Conservation (phyloP, 1,140 invertebrate species). For the Meloidogyne chitwoodi region DNA sequence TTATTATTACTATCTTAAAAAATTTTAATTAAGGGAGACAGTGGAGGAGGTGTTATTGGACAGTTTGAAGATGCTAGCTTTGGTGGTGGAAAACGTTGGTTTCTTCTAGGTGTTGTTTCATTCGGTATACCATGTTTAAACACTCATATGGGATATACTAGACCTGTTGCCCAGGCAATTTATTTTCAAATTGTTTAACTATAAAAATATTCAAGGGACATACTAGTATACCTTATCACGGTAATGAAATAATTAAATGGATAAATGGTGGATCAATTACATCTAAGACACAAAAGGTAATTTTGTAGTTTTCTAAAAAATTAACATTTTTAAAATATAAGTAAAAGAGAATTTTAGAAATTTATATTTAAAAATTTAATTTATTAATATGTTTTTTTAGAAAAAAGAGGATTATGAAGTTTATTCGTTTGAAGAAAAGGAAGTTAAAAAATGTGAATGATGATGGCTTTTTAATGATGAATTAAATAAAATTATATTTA, state of each 20-base stretch:
- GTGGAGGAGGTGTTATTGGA: conserved; percentile 6
- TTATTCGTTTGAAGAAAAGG: too few relatives aligned
- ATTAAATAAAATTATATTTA: too few relatives aligned
- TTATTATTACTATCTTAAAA: neutral
- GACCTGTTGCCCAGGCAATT: neutral
- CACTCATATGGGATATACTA: neutral
- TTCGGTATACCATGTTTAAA: neutral
- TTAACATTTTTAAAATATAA: too few relatives aligned
- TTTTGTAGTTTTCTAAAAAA: too few relatives aligned
- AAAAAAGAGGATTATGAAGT: too few relatives aligned
- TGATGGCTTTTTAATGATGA: too few relatives aligned
- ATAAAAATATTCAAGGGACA: neutral
- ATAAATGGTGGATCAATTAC: neutral
- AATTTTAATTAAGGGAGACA: neutral
- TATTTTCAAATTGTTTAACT: neutral
- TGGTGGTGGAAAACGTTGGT: conserved; percentile 2
- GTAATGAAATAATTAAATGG: neutral
- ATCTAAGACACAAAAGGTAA: too few relatives aligned
- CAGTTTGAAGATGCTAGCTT: conserved; percentile 4
- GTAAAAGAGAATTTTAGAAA: too few relatives aligned
- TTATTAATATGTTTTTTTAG: too few relatives aligned
- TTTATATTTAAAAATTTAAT: too few relatives aligned
- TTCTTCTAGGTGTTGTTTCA: conserved; percentile 5
- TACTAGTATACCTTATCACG: neutral
- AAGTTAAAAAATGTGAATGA: too few relatives aligned